Evolutionary conservation across 2,888 invertebrate genomes (phyloP).

Genomic region (Hirtodrosophila histrioides): DNA sequence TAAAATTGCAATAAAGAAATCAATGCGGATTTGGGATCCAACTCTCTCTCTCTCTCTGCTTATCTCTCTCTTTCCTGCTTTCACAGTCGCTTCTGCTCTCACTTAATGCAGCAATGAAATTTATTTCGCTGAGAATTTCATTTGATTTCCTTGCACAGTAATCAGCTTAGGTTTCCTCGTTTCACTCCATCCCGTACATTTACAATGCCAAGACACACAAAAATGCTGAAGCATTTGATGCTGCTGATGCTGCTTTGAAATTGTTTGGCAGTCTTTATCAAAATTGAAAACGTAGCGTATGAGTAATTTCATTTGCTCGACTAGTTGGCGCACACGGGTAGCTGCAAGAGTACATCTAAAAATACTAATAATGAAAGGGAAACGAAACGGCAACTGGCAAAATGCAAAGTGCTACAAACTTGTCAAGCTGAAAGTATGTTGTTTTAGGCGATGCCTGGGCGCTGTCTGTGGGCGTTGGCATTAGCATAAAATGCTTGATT

Average conservation of each 20-base stretch:
- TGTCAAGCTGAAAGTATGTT: constrained; percentile 61
- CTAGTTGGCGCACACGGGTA: constrained; percentile 49
- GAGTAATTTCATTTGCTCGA: constrained; percentile 71
- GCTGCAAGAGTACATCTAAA: constrained; percentile 22
- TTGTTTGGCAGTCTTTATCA: constrained; percentile 56
- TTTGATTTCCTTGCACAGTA: constrained; percentile 63
- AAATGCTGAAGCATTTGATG: constrained; percentile 12
- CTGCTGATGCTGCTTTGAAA: constrained; percentile 20
- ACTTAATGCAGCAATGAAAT: constrained; percentile 56
- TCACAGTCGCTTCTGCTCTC: constrained; percentile 3
- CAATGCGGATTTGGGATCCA: constrained; percentile 64
- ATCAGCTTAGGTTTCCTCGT: constrained; percentile 64
- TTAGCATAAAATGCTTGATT: constrained; percentile 78
- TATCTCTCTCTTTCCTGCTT: constrained; percentile 2
- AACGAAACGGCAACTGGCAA: constrained; percentile 15
- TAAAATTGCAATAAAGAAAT: constrained; percentile 80
- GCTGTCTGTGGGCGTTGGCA: constrained; percentile 50
- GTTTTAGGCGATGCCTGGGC: constrained; percentile 31
- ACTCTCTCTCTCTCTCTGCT: constrained; percentile 6
- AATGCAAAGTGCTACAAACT: constrained; percentile 72
- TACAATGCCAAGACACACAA: constrained; percentile 32
- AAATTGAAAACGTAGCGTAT: constrained; percentile 71
- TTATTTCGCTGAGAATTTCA: constrained; percentile 60
- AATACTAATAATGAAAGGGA: constrained; percentile 29
- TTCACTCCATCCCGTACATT: background rate